Evolutionary conservation across 2,113 vertebrate species (phyloP), one percentile per base, ranked within the genome.

Genomic region (Myrmophylax atrothorax): DNA sequence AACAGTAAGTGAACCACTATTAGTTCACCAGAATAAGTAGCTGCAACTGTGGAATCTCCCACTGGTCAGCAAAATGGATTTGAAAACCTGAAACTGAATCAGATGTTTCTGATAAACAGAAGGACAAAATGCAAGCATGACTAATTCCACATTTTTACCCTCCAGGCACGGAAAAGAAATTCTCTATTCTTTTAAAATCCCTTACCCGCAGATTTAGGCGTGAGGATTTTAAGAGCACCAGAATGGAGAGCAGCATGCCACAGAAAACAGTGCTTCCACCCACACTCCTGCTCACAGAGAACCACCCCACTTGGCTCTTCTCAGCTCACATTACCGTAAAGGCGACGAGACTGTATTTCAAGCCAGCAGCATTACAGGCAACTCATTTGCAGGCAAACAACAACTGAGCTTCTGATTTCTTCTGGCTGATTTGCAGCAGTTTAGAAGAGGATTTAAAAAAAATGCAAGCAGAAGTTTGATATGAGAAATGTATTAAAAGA

Each of bases 311-410:
- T 49, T 92, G 70, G 86, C 68, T 89, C 55, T 77, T 47, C 83
- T 74, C 2, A 0, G 46, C 63, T 92, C 49, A 56, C 31, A 40
- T n/a, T 60, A 79, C 74, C 19, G 49, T 50, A 62, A 84, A 76
- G 72, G 56, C 87, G 68, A 89, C 40, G 44, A 75, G 49, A 72
- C 52, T 50, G 8, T 40, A 87, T 82, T 93, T 95, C 85, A 94
- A 92, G 49, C 52, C 47, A 94, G 91, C 28, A 53, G 77, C 79
- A 91, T 64, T 87, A 60, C 52, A 89, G 81, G 89, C 56, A 92
- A 78, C 64, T 84, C 75, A 89, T 94, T 37, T 86, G 58, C 69
- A 94, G 87, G 87, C 86, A 84, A 94, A 66, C 58, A 82, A 22
- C 83, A 81, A 91, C 74, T 17, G 23, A 95, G 40, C 59, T 87